Conservation (phyloP, 2,113 vertebrate species). For the Rhagologus leucostigma region DNA sequence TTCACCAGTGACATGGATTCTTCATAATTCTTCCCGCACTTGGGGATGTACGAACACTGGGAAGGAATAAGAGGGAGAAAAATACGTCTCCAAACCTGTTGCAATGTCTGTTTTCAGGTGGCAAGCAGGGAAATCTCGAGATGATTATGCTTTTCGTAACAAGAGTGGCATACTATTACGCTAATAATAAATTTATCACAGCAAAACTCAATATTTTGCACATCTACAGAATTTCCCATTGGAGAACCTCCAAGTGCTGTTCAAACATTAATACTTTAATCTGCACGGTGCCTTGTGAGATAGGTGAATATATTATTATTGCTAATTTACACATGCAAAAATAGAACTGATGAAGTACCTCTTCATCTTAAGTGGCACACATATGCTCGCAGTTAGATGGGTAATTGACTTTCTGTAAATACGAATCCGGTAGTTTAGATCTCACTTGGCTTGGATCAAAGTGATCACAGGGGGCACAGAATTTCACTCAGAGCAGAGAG, state of each 20-base stretch:
- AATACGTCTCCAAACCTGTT: background rate
- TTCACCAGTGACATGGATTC: conserved; percentile 78
- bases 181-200: conserved; percentile 40
- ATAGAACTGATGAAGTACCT: conserved; percentile 44
- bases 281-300: background rate
- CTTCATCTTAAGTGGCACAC: conserved; percentile 42
- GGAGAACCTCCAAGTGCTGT: conserved; percentile 33
- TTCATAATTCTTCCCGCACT: conserved; percentile 86
- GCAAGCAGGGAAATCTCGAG: background rate
- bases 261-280: conserved; percentile 48
- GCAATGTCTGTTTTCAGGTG: background rate
- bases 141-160: background rate
- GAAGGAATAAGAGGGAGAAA: background rate
- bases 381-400: background rate
- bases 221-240: conserved; percentile 18
- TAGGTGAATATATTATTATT: conserved; percentile 58
- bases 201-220: conserved; percentile 46
- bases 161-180: conserved; percentile 15
- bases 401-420: conserved; percentile 47
- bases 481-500: background rate
- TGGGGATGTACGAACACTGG: conserved; percentile 92
- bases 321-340: conserved; percentile 50
- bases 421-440: background rate
- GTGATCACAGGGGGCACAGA: background rate
- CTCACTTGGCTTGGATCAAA: background rate